These are phyloP conservation scores for Passer domesticus DNA, from an alignment of 2,113 vertebrate species.

Conservation along the genomic window DNA sequence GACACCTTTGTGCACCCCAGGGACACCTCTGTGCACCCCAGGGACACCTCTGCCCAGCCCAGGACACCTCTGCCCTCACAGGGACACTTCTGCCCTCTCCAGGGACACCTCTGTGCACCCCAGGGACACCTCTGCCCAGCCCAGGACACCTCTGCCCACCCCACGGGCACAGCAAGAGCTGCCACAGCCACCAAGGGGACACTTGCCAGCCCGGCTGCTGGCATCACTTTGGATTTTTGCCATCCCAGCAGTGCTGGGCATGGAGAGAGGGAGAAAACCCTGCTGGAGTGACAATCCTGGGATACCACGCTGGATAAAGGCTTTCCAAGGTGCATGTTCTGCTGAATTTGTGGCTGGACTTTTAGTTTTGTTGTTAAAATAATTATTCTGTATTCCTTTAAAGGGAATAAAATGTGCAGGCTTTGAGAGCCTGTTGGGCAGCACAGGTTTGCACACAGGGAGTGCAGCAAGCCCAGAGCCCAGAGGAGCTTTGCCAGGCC, in stretches of 20 bases:
- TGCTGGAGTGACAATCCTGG: background rate
- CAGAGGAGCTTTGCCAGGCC: background rate
- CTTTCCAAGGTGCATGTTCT: background rate
- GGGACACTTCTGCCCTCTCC: background rate
- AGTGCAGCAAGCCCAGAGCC: background rate
- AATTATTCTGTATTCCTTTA: background rate
- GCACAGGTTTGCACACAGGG: background rate
- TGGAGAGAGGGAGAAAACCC: background rate
- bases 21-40: no score
- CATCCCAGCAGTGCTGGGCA: background rate
- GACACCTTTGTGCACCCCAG: background rate
- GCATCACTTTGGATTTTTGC: background rate
- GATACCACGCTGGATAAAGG: fast-evolving
- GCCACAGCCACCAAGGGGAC: background rate
- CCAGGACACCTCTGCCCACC: background rate
- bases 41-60: no score
- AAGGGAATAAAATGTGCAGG: background rate
- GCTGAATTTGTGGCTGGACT: background rate
- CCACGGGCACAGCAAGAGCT: background rate
- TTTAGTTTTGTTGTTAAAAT: background rate
- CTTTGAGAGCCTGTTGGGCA: background rate
- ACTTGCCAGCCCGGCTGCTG: background rate
- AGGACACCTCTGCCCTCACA: background rate
- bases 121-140: background rate
- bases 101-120: background rate